Evolutionary conservation across 2,797 vertebrate species (phyloP).

Genomic region (Mareca penelope): DNA sequence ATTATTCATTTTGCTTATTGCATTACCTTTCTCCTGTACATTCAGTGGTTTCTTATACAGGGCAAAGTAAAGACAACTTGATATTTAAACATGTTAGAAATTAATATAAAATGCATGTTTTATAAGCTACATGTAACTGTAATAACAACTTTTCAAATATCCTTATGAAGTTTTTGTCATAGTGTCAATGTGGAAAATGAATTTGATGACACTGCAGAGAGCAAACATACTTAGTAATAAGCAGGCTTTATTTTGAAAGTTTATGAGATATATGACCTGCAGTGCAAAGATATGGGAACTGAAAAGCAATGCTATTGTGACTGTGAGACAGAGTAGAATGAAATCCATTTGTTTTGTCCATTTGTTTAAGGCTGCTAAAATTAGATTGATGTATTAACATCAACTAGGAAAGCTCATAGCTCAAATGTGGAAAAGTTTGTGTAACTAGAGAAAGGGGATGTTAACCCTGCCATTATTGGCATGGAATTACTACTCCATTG

Average conservation of each 20-base stretch:
- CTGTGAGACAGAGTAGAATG: background rate
- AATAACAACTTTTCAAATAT: background rate
- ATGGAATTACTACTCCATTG: conserved; percentile 1
- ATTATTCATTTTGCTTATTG: conserved; percentile 71
- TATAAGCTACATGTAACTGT: conserved; percentile 30
- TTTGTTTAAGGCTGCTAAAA: conserved; percentile 3
- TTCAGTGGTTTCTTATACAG: conserved; percentile 47
- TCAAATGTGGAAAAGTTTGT: background rate
- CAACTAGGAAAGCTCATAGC: background rate
- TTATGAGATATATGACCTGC: conserved; percentile 26
- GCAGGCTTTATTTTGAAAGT: conserved; percentile 36
- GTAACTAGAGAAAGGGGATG: background rate
- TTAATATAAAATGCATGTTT: background rate
- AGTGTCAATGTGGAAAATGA: conserved; percentile 35
- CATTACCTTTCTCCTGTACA: conserved; percentile 67
- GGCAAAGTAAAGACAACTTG: conserved; percentile 58
- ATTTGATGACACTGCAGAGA: conserved; percentile 38
- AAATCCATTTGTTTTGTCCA: conserved; percentile 2
- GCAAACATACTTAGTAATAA: conserved; percentile 51
- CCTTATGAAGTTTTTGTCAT: too few relatives aligned
- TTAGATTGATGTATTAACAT: conserved; percentile 20
- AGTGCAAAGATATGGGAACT: conserved; percentile 19
- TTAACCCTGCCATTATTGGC: background rate
- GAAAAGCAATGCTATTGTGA: background rate
- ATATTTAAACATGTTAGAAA: conserved; percentile 41